Conservation (phyloP, 2,888 invertebrate genomes). For the Calameuta pallipes region DNA sequence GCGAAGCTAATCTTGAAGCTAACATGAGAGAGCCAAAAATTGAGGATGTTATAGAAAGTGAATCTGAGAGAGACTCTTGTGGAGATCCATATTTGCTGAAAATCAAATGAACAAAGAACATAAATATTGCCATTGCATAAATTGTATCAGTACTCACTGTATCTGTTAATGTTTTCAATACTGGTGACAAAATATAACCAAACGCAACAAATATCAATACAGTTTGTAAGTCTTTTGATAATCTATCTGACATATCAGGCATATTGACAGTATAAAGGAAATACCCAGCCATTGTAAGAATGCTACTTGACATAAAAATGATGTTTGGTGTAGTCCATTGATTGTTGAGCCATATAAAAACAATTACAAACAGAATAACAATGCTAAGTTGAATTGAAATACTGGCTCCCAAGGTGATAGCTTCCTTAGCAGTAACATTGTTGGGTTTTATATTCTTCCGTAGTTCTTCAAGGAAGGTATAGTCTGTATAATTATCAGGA, state of each 20-base stretch:
- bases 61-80: slow-evolving; percentile 89
- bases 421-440: slow-evolving; percentile 77
- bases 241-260: slow-evolving; percentile 36
- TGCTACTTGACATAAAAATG: slow-evolving; percentile 72
- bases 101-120: slow-evolving; percentile 88
- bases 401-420: slow-evolving; percentile 80
- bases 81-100: slow-evolving; percentile 93
- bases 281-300: slow-evolving; percentile 74
- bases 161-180: slow-evolving; percentile 93
- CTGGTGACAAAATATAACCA: slow-evolving; percentile 90
- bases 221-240: slow-evolving; percentile 77
- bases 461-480: slow-evolving; percentile 85
- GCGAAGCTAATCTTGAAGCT: slow-evolving; percentile 88
- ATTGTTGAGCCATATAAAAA: slow-evolving; percentile 80
- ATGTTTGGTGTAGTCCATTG: slow-evolving; percentile 74
- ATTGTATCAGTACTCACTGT: slow-evolving; percentile 98
- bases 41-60: slow-evolving; percentile 93
- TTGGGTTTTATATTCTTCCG: slow-evolving; percentile 85
- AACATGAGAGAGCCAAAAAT: slow-evolving; percentile 96
- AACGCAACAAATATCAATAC: slow-evolving; percentile 85
- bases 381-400: slow-evolving; percentile 85
- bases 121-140: slow-evolving; percentile 89
- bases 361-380: slow-evolving; percentile 78
- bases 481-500: slow-evolving; percentile 93
- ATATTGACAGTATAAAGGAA: slow-evolving; percentile 67